Evolutionary conservation across 2,797 vertebrate species (phyloP), one percentile per base, ranked within the genome.

Genomic region (Molossus molossus): DNA sequence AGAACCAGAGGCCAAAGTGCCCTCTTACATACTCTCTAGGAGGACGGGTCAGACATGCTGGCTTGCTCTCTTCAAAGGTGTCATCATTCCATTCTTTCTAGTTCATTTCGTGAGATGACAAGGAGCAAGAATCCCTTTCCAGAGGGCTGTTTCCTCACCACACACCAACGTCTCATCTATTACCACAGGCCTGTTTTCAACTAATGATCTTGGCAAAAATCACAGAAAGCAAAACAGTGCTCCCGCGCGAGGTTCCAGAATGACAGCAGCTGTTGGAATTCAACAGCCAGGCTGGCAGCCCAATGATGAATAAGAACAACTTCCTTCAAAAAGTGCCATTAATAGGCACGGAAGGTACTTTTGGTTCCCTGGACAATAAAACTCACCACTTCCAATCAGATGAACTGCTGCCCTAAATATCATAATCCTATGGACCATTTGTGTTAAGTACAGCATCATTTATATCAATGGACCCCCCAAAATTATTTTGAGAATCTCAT

Each of bases 181-280:
- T 89, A 69, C 91, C 76, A 77, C 0, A 9, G 84, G 76, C 62
- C 91, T 95, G 75, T 94, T 85, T 92, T 70, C 67, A 89, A 93
- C 29, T 80, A 77, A 89, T 27, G 33, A 57, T 92, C 87, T 96
- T 92, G 94, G 90, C 89, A 92, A 67, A 87, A 92, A 70, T 8
- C 67, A 89, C 1, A 94, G 86, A 87, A 96, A 97, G 64, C 90
- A 93, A 97, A 96, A 89, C 91, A 93, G 57, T 33, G 90, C 29
- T 57, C 62, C 82, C 73, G 64, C 53, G 6, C 29, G 58, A 62
- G 95, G 55, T 75, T 88, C 91, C 53, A 92, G 86, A 92, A 87
- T 40, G 87, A 89, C 57, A 95, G 57, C 86, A 96, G 92, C 95
- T 95, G 96, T 79, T 94, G 57, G 76, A 83, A 89, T 79, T 60